Evolutionary conservation across 2,888 invertebrate genomes (phyloP).

Genomic region (Imbricaverruca yamaguchii): DNA sequence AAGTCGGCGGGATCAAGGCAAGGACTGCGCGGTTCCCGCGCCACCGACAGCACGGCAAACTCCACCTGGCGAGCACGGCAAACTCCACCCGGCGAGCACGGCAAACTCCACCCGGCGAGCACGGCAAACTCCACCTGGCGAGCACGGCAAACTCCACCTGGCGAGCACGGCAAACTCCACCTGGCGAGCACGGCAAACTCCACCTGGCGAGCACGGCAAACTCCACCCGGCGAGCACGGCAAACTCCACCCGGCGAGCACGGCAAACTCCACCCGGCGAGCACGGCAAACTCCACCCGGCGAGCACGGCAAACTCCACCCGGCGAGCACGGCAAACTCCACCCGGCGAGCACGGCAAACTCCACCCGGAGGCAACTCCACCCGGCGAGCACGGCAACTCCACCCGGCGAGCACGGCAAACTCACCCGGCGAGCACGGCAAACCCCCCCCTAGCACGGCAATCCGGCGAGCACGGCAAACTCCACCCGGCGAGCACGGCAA

Average conservation of each 20-base stretch:
- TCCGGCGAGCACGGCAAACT: too few relatives aligned
- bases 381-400: neutral
- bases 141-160: neutral
- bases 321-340: neutral
- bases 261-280: neutral
- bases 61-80: neutral
- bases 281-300: neutral
- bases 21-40: too few relatives aligned
- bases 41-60: too few relatives aligned
- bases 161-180: neutral
- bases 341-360: neutral
- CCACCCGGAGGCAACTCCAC: too few relatives aligned
- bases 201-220: neutral
- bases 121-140: neutral
- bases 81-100: neutral
- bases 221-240: neutral
- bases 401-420: neutral
- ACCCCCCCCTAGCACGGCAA: too few relatives aligned
- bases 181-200: neutral
- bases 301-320: neutral
- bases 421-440: too few relatives aligned
- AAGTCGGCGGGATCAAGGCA: too few relatives aligned
- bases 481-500: too few relatives aligned
- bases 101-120: too few relatives aligned
- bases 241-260: neutral